A percentile compares a stretch with the other conserved stretches of the same genome.
Evolutionary conservation across 2,113 vertebrate genomes (phyloP).

Genomic region (Narcine bancroftii): DNA sequence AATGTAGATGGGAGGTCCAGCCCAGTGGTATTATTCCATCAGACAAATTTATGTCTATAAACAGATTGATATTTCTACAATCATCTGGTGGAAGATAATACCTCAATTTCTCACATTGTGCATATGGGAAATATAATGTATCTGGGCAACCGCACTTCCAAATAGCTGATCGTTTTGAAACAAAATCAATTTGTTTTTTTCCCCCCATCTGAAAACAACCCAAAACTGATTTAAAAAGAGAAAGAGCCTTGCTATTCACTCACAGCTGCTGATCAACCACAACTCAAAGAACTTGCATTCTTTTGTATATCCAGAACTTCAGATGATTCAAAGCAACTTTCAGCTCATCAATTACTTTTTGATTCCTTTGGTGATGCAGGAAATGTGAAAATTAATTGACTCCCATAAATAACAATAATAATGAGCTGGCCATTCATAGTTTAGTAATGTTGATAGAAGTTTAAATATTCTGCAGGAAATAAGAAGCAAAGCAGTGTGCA

Average conservation of each 20-base stretch:
- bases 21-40: not conserved
- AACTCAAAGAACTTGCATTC: too few relatives aligned
- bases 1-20: not conserved
- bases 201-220: not conserved
- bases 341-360: too few relatives aligned
- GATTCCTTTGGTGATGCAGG: too few relatives aligned
- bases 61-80: not conserved
- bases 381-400: too few relatives aligned
- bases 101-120: not conserved
- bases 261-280: not conserved
- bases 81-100: not conserved
- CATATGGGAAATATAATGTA: not conserved
- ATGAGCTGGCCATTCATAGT: too few relatives aligned
- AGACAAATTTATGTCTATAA: not conserved
- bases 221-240: not conserved
- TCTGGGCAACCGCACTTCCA: not conserved
- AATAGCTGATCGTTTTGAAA: not conserved
- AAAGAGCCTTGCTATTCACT: not conserved
- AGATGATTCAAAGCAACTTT: too few relatives aligned
- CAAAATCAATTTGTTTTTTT: not conserved
- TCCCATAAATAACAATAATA: too few relatives aligned
- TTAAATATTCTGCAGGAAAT: too few relatives aligned
- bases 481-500: too few relatives aligned
- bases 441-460: too few relatives aligned
- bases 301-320: too few relatives aligned